A percentile compares a stretch with the other conserved stretches of the same genome.
phyloP scores from a whole-genome alignment of 2,888 invertebrate genomes.

The Heterodera filipjevi region DNA sequence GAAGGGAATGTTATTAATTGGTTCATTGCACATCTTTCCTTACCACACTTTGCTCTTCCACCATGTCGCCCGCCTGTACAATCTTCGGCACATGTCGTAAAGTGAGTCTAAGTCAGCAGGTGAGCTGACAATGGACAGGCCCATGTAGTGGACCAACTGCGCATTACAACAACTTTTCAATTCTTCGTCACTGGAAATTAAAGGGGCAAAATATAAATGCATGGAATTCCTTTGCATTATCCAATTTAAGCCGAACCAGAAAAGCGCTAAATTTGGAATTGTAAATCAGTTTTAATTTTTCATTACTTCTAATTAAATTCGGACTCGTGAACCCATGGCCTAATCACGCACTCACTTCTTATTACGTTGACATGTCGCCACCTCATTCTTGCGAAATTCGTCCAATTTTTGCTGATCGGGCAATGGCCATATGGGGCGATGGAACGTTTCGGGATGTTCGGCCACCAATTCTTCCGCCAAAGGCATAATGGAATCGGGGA shows the following conservation, averaged over 20 bases:
- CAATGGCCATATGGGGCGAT: too few species aligned
- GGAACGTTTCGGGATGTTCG: conserved; percentile 42
- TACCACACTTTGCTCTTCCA: conserved; percentile 21
- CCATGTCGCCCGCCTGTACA: conserved; percentile 7
- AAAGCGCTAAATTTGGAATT: conserved; percentile 68
- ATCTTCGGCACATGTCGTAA: conserved; percentile 37
- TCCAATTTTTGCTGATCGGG: conserved; percentile 24
- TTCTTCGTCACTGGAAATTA: conserved; percentile 59
- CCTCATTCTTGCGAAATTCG: too few species aligned
- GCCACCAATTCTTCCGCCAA: conserved; percentile 36
- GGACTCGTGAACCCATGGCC: too few species aligned
- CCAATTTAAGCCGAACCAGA: too few species aligned
- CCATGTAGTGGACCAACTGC: conserved; percentile 49
- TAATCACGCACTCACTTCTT: too few species aligned
- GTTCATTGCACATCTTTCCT: background rate
- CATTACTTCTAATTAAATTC: too few species aligned
- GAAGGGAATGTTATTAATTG: too few species aligned
- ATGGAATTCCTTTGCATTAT: too few species aligned
- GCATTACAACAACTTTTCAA: conserved; percentile 47
- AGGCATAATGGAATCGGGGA: conserved; percentile 41
- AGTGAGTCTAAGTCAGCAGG: conserved; percentile 36
- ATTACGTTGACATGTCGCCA: too few species aligned
- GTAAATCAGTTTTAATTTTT: background rate
- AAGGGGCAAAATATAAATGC: too few species aligned
- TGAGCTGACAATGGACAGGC: conserved; percentile 26